Evolutionary conservation across 92 coral and sea anemone genomes (phyloP), one percentile per base, ranked within the genome.

Genomic region (Phymanthus crucifer): DNA sequence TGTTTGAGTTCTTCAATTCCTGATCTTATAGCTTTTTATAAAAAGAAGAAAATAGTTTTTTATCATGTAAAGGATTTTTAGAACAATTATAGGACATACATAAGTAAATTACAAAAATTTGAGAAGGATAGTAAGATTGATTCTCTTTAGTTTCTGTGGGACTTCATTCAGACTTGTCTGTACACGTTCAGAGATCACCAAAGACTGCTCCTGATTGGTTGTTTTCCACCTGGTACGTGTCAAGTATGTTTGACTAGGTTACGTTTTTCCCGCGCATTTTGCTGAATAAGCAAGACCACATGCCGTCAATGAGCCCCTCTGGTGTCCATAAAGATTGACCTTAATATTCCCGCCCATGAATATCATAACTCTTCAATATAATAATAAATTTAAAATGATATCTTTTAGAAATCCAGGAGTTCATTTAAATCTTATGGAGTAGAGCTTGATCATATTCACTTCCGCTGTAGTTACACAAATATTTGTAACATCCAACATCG

Each of bases 221-320:
- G 70, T 61, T 32, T 16, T 52, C 27, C 77, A 57, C 72, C 77
- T 54, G 58, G 57, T 36, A 48, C 71, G n/a, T 72, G 78, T 80
- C 84, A 80, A 21, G 35, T 26, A 77, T 77, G 57, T 70, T 36
- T 77, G 71, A 35, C 61, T 61, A 77, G 33, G 32, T 43, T 71
- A 40, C 70, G 27, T 37, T 58, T 81, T 82, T 82, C 86, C 86
- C 86, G 86, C 86, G 86, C 74, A 58, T 81, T 82, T 47, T 36
- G 65, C 76, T 71, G 54, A 71, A 66, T 80, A 71, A 80, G 73
- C 57, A 80, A 0, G 38, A 57, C 84, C 84, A 0, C 84, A 23
- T 80, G 84, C 72, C 7, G 84, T 80, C 84, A 80, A 80, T 80
- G 84, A 24, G 57, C 77, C 84, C 40, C 72, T 18, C 35, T 71